phyloP scores from a whole-genome alignment of 2,113 vertebrate genomes.

The Pachyramphus minor region DNA sequence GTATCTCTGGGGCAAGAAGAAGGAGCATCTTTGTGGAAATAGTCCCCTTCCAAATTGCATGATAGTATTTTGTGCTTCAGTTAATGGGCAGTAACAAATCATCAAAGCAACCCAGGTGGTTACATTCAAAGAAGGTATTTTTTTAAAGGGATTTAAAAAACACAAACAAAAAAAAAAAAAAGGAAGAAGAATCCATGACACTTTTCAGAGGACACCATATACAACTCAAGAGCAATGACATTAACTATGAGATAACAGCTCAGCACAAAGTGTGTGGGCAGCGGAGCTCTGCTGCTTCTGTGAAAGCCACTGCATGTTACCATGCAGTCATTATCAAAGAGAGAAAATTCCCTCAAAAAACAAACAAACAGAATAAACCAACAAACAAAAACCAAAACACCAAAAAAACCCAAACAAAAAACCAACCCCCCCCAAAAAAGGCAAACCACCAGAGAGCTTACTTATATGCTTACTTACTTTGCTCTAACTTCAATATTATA shows the following conservation, averaged over 20 bases:
- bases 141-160: neutral
- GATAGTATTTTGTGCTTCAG: neutral
- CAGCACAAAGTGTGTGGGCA: accelerated
- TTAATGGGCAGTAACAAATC: neutral
- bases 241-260: neutral
- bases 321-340: neutral
- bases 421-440: neutral
- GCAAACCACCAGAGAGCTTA: too few relatives aligned
- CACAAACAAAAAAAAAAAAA: neutral
- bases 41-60: neutral
- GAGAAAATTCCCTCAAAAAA: neutral
- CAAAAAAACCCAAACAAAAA: neutral
- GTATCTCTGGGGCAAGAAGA: neutral
- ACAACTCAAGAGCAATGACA: neutral
- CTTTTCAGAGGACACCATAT: neutral
- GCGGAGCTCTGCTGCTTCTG: neutral
- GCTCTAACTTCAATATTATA: neutral
- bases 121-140: neutral
- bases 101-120: neutral
- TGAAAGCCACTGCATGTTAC: neutral
- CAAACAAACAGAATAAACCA: neutral
- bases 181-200: accelerated
- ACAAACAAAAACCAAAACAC: neutral
- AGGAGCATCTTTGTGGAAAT: neutral
- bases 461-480: too few relatives aligned